phyloP scores from a whole-genome alignment of 1,140 invertebrate genomes.

The Chymomyza costata region DNA sequence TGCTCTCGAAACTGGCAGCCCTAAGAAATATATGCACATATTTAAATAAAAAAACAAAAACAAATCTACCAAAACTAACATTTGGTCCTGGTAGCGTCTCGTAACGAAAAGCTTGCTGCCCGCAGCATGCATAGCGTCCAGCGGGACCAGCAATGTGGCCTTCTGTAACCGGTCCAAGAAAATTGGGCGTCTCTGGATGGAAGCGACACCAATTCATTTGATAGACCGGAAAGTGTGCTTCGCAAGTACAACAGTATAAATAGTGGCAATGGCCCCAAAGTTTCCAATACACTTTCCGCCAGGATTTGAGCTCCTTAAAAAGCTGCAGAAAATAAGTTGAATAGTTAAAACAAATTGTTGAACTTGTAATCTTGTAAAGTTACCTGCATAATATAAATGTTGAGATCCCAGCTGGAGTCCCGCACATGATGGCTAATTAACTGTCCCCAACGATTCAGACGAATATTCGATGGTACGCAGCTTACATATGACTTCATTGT shows the following conservation, averaged over 20 bases:
- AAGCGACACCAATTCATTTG: slow-evolving; percentile 88
- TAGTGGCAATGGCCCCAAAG: slow-evolving; percentile 93
- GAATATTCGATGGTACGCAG: slow-evolving; percentile 82
- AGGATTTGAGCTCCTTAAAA: slow-evolving; percentile 86
- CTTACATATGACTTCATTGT: slow-evolving; percentile 81
- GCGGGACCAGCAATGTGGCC: slow-evolving; percentile 79
- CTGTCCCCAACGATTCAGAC: slow-evolving; percentile 82
- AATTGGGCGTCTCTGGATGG: slow-evolving; percentile 86
- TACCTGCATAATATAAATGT: slow-evolving; percentile 86
- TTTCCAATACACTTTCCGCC: slow-evolving; percentile 94
- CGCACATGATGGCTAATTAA: slow-evolving; percentile 82
- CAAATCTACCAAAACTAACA: slow-evolving; percentile 28
- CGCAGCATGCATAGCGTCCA: slow-evolving; percentile 89
- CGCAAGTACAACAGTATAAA: slow-evolving; percentile 84
- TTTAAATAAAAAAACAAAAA: neutral
- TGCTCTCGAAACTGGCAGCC: slow-evolving; percentile 74
- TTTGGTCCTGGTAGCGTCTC: slow-evolving; percentile 79
- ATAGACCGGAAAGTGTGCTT: slow-evolving; percentile 84
- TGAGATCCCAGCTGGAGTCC: slow-evolving; percentile 88
- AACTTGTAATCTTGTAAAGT: too few relatives aligned
- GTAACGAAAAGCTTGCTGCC: slow-evolving; percentile 87
- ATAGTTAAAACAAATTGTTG: too few relatives aligned
- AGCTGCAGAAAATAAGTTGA: too few relatives aligned
- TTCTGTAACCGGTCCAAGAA: slow-evolving; percentile 82
- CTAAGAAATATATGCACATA: slow-evolving; percentile 29